phyloP scores from a whole-genome alignment of 2,888 invertebrate species.

The Acrobasis suavella region DNA sequence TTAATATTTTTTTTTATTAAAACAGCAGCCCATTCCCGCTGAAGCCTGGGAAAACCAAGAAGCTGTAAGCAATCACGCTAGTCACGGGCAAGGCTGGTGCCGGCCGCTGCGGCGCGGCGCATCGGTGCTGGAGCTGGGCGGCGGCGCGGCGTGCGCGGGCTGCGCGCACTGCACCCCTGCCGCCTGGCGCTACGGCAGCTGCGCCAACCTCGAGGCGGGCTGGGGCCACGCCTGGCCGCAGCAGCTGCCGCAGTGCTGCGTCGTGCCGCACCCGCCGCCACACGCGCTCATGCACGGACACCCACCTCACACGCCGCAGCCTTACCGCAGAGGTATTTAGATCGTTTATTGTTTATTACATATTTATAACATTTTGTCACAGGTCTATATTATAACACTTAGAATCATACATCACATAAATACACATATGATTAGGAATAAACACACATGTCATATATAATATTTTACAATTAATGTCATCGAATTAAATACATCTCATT shows the following conservation, averaged over 20 bases:
- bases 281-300: conserved; percentile 52
- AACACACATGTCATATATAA: too few relatives aligned
- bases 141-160: conserved; percentile 45
- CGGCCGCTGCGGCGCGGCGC: conserved; percentile 69
- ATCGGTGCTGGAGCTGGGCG: conserved; percentile 68
- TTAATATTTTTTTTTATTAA: neutral
- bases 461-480: too few relatives aligned
- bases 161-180: conserved; percentile 47
- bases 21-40: conserved; percentile 38
- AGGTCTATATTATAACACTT: too few relatives aligned
- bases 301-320: conserved; percentile 64
- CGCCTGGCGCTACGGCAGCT: conserved; percentile 74
- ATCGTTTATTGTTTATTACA: too few relatives aligned
- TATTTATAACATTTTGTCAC: too few relatives aligned
- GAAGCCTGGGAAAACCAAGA: conserved; percentile 60
- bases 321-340: conserved; percentile 63
- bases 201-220: conserved; percentile 68
- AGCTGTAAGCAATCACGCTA: conserved; percentile 26
- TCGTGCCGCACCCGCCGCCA: conserved; percentile 33
- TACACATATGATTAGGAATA: too few relatives aligned
- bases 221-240: conserved; percentile 51
- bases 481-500: too few relatives aligned
- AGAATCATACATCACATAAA: too few relatives aligned
- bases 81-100: conserved; percentile 52
- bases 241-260: conserved; percentile 46